Base-by-base conservation (phyloP, 2,888 invertebrate species). In the Catonia carolina region DNA sequence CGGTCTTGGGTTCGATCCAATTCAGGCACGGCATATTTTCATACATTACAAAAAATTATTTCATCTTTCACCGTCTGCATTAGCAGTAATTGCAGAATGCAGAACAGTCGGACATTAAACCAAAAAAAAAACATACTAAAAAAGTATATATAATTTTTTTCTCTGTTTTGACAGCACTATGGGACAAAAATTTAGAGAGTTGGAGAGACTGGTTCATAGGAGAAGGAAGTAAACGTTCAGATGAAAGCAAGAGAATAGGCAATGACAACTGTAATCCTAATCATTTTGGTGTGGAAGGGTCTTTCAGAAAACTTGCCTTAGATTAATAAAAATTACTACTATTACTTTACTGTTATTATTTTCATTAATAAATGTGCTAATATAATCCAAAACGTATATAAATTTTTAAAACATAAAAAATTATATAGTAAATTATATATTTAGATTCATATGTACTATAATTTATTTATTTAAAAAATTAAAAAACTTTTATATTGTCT, bases 161-260 rank as follows among this genome's bases (percentile, higher is more conserved):
- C n/a, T n/a, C n/a, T n/a, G n/a, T n/a, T 14, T 45, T 75, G 73
- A 68, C 74, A 63, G 76, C 84, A 53, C 76, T 82, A 49, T 90
- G 89, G 90, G 79, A 85, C 62, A 81, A 86, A 69, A 87, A 86
- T 68, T 67, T 89, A 63, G 83, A 81, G 62, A 86, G 79, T 66
- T 85, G 87, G 70, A 80, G 80, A 37, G 81, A 81, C n/a, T 90
- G 89, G 89, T 89, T 90, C 70, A 77, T 83, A 65, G 84, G 83
- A 60, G 88, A 89, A 67, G 88, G 88, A 68, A 76, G 78, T 39
- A 72, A 84, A 22, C 87, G 86, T 68, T 83, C 87, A 12, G 85
- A 88, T 64, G 90, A 90, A 70, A 73, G 83, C 0, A 80, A 87
- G 58, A 80, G 90, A 69, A 86, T 86, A 0, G 89, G 88, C 35